Base-by-base conservation (phyloP, 2,888 invertebrate genomes). In the Lithophane ornitopus region DNA sequence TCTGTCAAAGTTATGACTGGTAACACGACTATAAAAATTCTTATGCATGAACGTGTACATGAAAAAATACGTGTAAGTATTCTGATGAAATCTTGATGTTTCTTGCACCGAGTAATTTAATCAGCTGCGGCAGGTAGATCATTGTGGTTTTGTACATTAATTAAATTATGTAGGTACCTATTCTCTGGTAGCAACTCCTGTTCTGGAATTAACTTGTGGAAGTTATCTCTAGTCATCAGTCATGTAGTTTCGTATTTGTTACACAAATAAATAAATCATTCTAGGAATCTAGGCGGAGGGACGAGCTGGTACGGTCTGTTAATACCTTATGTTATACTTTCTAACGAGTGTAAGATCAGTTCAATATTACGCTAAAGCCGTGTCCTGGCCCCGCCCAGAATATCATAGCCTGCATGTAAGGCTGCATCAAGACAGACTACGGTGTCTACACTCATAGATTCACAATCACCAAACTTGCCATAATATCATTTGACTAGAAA, bases 1-100 rank as follows among this genome's bases (percentile, higher is more conserved):
- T 72, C 72, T 79, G 83, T 46, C 70, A 78, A 84, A 87, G 70
- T 84, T 81, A 86, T 86, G 77, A 78, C 85, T 79, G 61, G 84
- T 79, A 81, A 81, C 72, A 78, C 73, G 72, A 78, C 76, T 71
- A 84, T 86, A 76, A 81, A 79, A 81, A 84, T 86, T 81, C 79
- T 79, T 76, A 68, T 63, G 56, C 39, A 76, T 68, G 49, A 63
- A 65, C n/a, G 41, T 68, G 67, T 72, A 80, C 69, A 70, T 70
- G 74, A 70, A 77, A 78, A 61, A 52, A 73, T 87, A 86, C 81
- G 72, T 81, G 85, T 69, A 59, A 74, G 79, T 81, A 88, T 86
- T 77, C 74, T 71, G 85, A 85, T 76, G 85, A 85, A 85, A 85
- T 79, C 78, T 75, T 67, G 71, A 76, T 73, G 59, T 76, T 68